Evolutionary conservation across 2,888 invertebrate genomes (phyloP), one percentile per base, ranked within the genome.

Genomic region (Micoletzkya japonica): DNA sequence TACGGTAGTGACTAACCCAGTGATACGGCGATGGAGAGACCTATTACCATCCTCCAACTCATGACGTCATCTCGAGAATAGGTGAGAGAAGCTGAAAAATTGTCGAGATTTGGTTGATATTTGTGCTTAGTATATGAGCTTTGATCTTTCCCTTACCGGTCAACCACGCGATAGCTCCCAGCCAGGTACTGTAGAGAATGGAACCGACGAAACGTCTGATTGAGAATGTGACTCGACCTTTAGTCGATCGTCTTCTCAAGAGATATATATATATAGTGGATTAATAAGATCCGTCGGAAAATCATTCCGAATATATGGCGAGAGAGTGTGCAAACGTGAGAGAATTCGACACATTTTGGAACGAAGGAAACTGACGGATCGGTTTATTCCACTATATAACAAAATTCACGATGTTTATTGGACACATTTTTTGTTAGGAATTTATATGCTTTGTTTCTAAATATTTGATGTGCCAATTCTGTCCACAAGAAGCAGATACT

Each of bases 11-110:
- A 44, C 36, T 34, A 24, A 76, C 78, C 77, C 44, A 73, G 49
- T 6, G 75, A 73, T 2, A 77, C 72, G 2, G 75, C 78, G 6
- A 72, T 61, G 17, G 76, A 70, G 17, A 77, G 50, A 2, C 73
- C 70, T 1, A 67, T 44, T 14, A 78, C 71, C 63, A 77, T 74
- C 3, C 73, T 59, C 0, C 75, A 49, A 52, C 63, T 28, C 63
- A 49, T 30, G 14, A 32, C 24, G 17, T 63, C 63, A 50, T 63
- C 24, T 32, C 28, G 24, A 20, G 63, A 36, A 50, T 63, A 63
- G 10, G 63, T 63, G 6, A 63, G 34, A 30, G 63, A 50, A 24
- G 63, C 63, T 63, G 63, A 17, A 63, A 50, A 7, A 4, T 2
- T 7, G 44, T 17, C 24, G 28, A 30, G 37, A 30, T 7, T 20